Percentiles rank a stretch among this genome's conserved stretches.
Evolutionary conservation across 2,888 invertebrate genomes (phyloP).

Genomic region (Sphaeridia pumilis): DNA sequence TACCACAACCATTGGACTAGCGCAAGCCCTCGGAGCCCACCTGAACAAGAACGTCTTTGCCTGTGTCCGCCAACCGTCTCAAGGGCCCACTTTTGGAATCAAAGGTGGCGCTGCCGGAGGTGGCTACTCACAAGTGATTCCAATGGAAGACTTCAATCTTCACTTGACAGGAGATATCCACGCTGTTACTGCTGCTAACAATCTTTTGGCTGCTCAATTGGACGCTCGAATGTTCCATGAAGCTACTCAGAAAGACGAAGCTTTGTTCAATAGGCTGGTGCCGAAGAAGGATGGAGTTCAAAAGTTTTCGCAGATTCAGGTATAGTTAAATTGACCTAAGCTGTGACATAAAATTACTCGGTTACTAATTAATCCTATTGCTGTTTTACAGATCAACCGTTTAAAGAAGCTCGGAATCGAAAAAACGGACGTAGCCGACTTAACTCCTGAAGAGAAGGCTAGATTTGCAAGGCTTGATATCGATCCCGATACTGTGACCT

Average conservation of each 20-base stretch:
- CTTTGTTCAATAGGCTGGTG: constrained; percentile 76
- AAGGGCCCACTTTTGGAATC: constrained; percentile 98
- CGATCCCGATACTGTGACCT: constrained; percentile 76
- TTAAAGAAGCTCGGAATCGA: constrained; percentile 57
- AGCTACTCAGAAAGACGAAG: constrained; percentile 73
- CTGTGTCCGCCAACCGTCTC: constrained; percentile 91
- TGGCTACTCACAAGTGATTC: constrained; percentile 90
- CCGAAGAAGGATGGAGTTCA: constrained; percentile 67
- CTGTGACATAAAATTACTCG: not conserved
- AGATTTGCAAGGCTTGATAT: constrained; percentile 80
- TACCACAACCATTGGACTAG: constrained; percentile 76
- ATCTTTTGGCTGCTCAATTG: constrained; percentile 91
- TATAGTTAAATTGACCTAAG: constrained; percentile 38
- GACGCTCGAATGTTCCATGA: constrained; percentile 97
- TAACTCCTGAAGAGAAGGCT: constrained; percentile 65
- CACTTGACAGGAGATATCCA: constrained; percentile 98
- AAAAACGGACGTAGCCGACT: constrained; percentile 68
- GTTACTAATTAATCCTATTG: not conserved
- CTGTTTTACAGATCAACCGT: constrained; percentile 42
- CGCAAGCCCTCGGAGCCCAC: constrained; percentile 81
- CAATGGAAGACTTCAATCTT: constrained; percentile 99
- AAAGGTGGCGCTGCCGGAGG: constrained; percentile 95
- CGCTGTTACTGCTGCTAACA: constrained; percentile 95
- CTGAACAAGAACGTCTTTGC: constrained; percentile 77
- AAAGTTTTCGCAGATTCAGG: constrained; percentile 75